phyloP scores from a whole-genome alignment of 2,113 vertebrate genomes.

The Microtus richardsoni region DNA sequence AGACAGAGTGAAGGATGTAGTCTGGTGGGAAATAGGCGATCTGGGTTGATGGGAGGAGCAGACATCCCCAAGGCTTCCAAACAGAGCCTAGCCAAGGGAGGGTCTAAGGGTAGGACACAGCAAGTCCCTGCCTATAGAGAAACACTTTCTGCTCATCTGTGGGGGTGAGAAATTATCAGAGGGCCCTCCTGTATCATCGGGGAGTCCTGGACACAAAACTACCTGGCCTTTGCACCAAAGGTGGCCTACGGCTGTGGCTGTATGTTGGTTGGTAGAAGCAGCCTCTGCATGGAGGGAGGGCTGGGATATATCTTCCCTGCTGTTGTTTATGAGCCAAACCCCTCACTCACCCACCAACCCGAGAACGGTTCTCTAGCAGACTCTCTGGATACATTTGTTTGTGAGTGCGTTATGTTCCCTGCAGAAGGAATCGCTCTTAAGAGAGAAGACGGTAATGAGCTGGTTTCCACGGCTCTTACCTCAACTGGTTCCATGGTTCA shows the following conservation, averaged over 20 bases:
- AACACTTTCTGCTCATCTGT: background rate
- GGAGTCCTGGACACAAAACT: background rate
- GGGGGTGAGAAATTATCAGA: background rate
- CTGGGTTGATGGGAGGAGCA: background rate
- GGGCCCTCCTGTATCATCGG: background rate
- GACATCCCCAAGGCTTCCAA: background rate
- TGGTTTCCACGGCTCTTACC: background rate
- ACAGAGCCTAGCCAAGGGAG: background rate
- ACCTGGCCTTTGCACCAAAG: constrained; percentile 2
- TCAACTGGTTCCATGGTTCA: background rate
- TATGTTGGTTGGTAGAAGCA: background rate
- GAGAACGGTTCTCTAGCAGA: constrained; percentile 31
- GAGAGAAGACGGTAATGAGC: background rate
- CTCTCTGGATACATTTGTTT: constrained; percentile 24
- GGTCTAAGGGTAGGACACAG: background rate
- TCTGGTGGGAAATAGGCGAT: background rate
- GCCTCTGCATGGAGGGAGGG: background rate
- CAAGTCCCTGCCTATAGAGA: background rate
- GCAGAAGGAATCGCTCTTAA: background rate
- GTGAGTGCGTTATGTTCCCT: constrained; percentile 23
- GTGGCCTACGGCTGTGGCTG: background rate
- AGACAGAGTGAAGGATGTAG: background rate
- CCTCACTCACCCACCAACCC: constrained; percentile 33
- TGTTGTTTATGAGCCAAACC: constrained; percentile 60
- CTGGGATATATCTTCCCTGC: constrained; percentile 52